These are phyloP conservation scores for Smittia aterrima DNA, from an alignment of 2,888 invertebrate genomes.

Conservation along the genomic window DNA sequence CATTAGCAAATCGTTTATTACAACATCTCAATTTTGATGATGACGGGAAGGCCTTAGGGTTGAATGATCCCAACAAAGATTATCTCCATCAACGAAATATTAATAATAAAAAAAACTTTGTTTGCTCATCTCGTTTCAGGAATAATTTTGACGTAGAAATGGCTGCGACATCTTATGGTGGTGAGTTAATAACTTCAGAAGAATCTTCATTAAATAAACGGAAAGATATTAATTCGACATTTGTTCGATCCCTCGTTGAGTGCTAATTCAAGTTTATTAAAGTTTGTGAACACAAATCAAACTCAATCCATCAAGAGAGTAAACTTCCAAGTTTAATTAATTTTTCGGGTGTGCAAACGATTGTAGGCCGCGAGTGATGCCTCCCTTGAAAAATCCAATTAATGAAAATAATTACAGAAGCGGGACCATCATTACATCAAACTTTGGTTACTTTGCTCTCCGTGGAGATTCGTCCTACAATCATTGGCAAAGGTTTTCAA, in stretches of 20 bases:
- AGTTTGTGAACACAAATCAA: too few species aligned
- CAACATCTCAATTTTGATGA: neutral
- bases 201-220: neutral
- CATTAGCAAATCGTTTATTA: neutral
- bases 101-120: neutral
- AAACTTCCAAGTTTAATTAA: neutral
- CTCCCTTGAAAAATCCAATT: neutral
- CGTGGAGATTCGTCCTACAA: neutral
- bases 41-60: neutral
- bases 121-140: conserved; percentile 20
- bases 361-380: neutral
- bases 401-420: neutral
- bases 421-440: neutral
- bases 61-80: neutral
- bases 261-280: too few species aligned
- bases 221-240: too few species aligned
- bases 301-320: neutral
- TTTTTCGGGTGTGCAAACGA: neutral
- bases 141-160: neutral
- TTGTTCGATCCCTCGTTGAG: too few species aligned
- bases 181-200: neutral
- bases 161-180: conserved; percentile 30
- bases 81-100: neutral
- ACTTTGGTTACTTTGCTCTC: neutral
- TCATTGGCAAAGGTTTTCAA: neutral